phyloP scores from a whole-genome alignment of 2,888 invertebrate genomes.

The Psococerastis gibbosa region DNA sequence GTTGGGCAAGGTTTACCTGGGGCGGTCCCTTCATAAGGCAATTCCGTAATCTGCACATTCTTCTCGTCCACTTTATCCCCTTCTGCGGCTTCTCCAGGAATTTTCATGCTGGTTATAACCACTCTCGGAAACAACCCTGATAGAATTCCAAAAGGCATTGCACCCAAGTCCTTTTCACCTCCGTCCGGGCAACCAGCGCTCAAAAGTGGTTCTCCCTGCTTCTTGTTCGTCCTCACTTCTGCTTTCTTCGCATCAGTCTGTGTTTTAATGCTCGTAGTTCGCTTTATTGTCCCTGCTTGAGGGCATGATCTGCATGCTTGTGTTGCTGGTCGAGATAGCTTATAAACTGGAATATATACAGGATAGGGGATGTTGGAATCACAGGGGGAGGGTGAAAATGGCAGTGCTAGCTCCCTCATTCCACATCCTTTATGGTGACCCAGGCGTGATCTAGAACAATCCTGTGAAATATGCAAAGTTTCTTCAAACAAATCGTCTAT shows the following conservation, averaged over 20 bases:
- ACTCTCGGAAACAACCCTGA: constrained; percentile 1
- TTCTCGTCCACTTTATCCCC: not conserved
- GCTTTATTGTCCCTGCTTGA: not conserved
- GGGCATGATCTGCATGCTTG: not conserved
- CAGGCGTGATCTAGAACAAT: not conserved
- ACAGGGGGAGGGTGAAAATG: not conserved
- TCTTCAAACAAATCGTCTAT: constrained; percentile 7
- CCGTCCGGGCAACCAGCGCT: not conserved
- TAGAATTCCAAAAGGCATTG: constrained; percentile 5
- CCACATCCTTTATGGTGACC: constrained; percentile 1
- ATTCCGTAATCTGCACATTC: constrained; percentile 2
- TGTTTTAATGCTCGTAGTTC: not conserved
- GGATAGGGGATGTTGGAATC: not conserved
- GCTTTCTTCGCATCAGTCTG: not conserved
- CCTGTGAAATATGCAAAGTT: not conserved
- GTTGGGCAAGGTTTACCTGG: too few species aligned
- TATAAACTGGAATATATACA: constrained; percentile 3
- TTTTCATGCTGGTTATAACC: constrained; percentile 7
- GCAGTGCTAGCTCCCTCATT: not conserved
- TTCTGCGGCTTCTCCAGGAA: not conserved
- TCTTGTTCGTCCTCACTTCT: not conserved
- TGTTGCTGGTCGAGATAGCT: not conserved
- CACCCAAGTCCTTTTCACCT: not conserved
- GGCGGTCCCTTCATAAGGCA: not conserved
- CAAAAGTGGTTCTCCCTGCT: not conserved